Evolutionary conservation across 1,140 invertebrate genomes (phyloP).

Genomic region (Microplitis demolitor): DNA sequence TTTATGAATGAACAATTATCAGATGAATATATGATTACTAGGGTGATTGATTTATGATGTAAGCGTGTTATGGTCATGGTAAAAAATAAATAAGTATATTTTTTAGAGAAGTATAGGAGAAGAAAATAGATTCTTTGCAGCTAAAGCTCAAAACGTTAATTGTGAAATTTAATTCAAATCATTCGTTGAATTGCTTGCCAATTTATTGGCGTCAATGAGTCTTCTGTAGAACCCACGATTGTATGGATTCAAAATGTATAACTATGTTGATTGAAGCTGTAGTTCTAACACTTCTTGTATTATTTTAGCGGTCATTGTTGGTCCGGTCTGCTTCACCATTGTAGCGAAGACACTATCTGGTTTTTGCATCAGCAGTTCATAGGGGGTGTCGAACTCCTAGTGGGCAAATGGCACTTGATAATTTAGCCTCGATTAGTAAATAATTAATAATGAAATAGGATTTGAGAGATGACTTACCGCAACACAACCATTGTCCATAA

Average conservation of each 20-base stretch:
- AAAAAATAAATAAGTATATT: no score
- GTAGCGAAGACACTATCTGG: conserved; percentile 58
- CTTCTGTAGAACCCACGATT: background rate
- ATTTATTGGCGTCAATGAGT: no score
- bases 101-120: no score
- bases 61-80: no score
- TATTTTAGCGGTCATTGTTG: conserved; percentile 48
- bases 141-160: no score
- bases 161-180: no score
- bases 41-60: no score
- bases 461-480: conserved; percentile 36
- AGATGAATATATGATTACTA: no score
- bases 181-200: no score
- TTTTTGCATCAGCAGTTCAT: conserved; percentile 65
- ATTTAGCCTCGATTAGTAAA: background rate
- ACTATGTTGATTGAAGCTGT: background rate
- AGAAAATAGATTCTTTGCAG: no score
- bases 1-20: no score
- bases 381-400: conserved; percentile 73
- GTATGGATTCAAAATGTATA: background rate
- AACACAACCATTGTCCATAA: conserved; percentile 62
- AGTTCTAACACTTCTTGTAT: background rate
- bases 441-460: conserved; percentile 27
- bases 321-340: conserved; percentile 65
- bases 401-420: conserved; percentile 33